These are phyloP conservation scores for Sus scrofa DNA, from an alignment of 2,113 vertebrate genomes.

Conservation along the genomic window T2T-Sscrofa CM000824.6:218776001-218776500, in stretches of 20 bases:
- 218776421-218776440: not conserved
- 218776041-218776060: not conserved
- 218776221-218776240: not conserved
- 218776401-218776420: not conserved
- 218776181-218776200: rapidly evolving
- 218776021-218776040: not conserved
- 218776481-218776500: not conserved
- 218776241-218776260: not conserved
- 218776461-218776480: not conserved
- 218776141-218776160: not conserved
- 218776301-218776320: not conserved
- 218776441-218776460: not conserved
- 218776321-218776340: not conserved
- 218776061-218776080: not conserved
- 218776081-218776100: not conserved
- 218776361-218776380: not conserved
- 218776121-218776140: rapidly evolving
- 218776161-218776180: not conserved
- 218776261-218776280: not conserved
- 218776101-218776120: not conserved
- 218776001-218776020: not conserved
- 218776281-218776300: not conserved
- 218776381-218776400: not conserved
- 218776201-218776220: not conserved
- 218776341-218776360: not conserved